phyloP scores from a whole-genome alignment of 2,888 invertebrate genomes.

The Euplagia quadripunctaria region DNA sequence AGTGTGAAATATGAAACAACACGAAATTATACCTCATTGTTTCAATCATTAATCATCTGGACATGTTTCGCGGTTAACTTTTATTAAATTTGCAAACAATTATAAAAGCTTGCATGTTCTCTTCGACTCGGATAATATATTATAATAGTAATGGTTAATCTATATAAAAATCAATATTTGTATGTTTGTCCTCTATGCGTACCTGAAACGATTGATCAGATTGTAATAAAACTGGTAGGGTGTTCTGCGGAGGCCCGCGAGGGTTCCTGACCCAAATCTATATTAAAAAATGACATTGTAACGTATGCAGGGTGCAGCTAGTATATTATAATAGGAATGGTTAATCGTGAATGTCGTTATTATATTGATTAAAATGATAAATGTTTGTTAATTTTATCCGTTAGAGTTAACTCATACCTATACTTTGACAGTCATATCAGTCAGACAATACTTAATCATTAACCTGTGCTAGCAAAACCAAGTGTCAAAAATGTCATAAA shows the following conservation, averaged over 20 bases:
- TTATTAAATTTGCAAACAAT: conserved; percentile 72
- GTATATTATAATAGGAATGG: too few species aligned
- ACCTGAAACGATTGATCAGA: too few species aligned
- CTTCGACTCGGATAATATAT: background rate
- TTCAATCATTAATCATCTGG: conserved; percentile 38
- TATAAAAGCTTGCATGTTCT: conserved; percentile 13
- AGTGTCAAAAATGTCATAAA: too few species aligned
- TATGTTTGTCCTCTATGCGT: too few species aligned
- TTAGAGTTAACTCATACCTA: background rate
- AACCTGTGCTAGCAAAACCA: too few species aligned
- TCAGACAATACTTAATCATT: background rate
- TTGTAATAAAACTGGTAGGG: too few species aligned
- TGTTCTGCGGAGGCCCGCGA: too few species aligned
- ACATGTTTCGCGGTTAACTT: conserved; percentile 50
- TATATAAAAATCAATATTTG: too few species aligned
- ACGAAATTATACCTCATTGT: conserved; percentile 14
- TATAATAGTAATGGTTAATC: background rate
- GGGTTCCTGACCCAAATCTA: too few species aligned
- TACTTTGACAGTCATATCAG: background rate
- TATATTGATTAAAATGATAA: background rate
- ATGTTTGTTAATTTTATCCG: background rate
- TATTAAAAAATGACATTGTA: too few species aligned
- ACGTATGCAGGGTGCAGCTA: too few species aligned
- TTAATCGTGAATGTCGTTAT: background rate
- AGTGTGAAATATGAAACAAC: background rate